Evolutionary conservation across 2,113 vertebrate genomes (phyloP).

Genomic region (Beaufortia kweichowensis): DNA sequence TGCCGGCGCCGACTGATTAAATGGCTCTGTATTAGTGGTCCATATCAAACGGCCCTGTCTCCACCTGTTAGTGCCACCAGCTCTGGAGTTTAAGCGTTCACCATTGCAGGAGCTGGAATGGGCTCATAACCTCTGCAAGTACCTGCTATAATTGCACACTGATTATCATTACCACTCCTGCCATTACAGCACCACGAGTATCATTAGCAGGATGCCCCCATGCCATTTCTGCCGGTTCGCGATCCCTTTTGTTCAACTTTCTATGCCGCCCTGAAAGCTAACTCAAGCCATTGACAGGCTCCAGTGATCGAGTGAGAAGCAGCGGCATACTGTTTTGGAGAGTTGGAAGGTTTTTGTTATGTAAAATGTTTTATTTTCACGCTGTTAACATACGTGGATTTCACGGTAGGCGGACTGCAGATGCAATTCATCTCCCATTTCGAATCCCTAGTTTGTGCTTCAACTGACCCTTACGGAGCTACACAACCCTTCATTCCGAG

Average conservation of each 20-base stretch:
- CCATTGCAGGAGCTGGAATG: constrained; percentile 63
- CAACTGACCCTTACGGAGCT: constrained; percentile 1
- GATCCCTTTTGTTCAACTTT: constrained; percentile 32
- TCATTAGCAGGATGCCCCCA: constrained; percentile 34
- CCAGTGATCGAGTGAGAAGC: constrained; percentile 6
- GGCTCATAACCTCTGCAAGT: constrained; percentile 69
- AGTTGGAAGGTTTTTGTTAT: background rate
- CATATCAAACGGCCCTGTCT: constrained; percentile 37
- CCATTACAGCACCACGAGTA: constrained; percentile 34
- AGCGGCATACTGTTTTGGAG: background rate
- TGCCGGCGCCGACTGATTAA: constrained; percentile 35
- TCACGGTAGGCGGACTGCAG: background rate
- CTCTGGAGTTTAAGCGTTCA: constrained; percentile 62
- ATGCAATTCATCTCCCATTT: constrained; percentile 9
- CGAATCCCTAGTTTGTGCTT: constrained; percentile 5
- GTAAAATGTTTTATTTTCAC: constrained; percentile 12
- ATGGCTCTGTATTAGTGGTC: constrained; percentile 43
- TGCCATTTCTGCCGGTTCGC: background rate
- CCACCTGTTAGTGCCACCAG: constrained; percentile 43
- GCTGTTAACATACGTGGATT: constrained; percentile 6
- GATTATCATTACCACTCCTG: constrained; percentile 65
- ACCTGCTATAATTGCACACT: constrained; percentile 68
- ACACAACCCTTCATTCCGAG: constrained; percentile 45
- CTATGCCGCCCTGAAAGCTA: constrained; percentile 15
- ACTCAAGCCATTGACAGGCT: constrained; percentile 12